Evolutionary conservation across 37 sponge, comb jelly and placozoan species (phyloP), one percentile per base, ranked within the genome.

Genomic region (Haliclona indistincta): DNA sequence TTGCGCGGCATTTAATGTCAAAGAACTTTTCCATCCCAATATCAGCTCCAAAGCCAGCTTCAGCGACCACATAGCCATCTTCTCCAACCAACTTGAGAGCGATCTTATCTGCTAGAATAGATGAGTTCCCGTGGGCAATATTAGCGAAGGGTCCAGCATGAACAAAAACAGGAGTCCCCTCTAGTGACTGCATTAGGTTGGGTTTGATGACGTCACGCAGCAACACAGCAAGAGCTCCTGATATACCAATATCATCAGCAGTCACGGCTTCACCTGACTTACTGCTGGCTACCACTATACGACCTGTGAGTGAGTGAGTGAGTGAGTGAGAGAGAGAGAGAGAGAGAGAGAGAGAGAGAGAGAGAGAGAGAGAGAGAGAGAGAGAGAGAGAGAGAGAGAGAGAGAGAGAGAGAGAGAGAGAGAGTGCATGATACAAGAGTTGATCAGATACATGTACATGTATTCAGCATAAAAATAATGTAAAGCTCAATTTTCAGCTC

Each of bases 21-120:
- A 89, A 98, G 89, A 98, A 98, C 78, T 98, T 98, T 81, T 98
- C 99, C 94, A 93, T 95, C 15, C 99, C 99, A 68, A 98, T 98
- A 64, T 95, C 99, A 2, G 99, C 94, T 58, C 99, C 99, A 74
- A 98, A 98, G 4, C 99, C 99, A 6, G 99, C 96, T 68, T 98
- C 99, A 10, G 99, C 95, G n/a, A 96, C 86, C 11, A 98, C 99
- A 68, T 78, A 95, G 0, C 99, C 99, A 15, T 90, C 75, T 36
- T 66, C 37, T n/a, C 99, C 99, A 1, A 98, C 99, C 44, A 98
- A 79, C 68, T 93, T 93, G 38, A 98, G 85, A 10, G 91, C 94
- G 36, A 98, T 87, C 82, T 67, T 87, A 79, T 98, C 99, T 5
- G 99, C 99, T 33, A 98, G 73, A 36, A 98, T 90, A 70, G 99